phyloP scores from a whole-genome alignment of 2,888 invertebrate genomes.

The Liodrosophila aerea region DNA sequence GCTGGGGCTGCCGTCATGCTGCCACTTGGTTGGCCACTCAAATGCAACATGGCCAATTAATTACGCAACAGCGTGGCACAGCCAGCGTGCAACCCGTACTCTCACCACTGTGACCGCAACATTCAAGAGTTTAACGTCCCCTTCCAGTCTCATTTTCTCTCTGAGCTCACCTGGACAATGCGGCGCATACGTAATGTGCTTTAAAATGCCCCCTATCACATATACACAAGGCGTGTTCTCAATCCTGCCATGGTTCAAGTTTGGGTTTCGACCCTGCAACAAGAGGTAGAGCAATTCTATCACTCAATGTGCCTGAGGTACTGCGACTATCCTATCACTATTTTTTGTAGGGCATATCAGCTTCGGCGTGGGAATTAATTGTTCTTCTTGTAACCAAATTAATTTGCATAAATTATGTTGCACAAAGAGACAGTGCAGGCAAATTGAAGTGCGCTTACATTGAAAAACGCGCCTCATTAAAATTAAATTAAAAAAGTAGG shows the following conservation, averaged over 20 bases:
- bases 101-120: slow-evolving; percentile 41
- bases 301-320: slow-evolving; percentile 4
- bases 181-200: slow-evolving; percentile 53
- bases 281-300: background rate
- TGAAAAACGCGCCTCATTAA: slow-evolving; percentile 57
- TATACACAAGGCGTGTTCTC: background rate
- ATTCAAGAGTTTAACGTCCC: slow-evolving; percentile 39
- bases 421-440: slow-evolving; percentile 2
- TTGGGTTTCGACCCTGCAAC: too few relatives aligned
- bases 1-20: slow-evolving; percentile 19
- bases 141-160: slow-evolving; percentile 5
- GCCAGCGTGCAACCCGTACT: slow-evolving; percentile 9
- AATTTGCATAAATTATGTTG: slow-evolving; percentile 72
- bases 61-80: slow-evolving; percentile 66
- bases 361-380: too few relatives aligned
- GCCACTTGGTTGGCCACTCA: slow-evolving; percentile 61
- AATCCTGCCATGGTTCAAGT: too few relatives aligned
- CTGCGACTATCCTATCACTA: too few relatives aligned
- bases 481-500: slow-evolving; percentile 62
- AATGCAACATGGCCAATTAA: slow-evolving; percentile 76
- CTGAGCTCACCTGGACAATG: slow-evolving; percentile 47
- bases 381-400: slow-evolving; percentile 48
- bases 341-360: too few relatives aligned
- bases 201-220: slow-evolving; percentile 28
- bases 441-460: slow-evolving; percentile 49